Evolutionary conservation across 2,113 vertebrate genomes (phyloP).

Genomic region (Festucalex cinctus): DNA sequence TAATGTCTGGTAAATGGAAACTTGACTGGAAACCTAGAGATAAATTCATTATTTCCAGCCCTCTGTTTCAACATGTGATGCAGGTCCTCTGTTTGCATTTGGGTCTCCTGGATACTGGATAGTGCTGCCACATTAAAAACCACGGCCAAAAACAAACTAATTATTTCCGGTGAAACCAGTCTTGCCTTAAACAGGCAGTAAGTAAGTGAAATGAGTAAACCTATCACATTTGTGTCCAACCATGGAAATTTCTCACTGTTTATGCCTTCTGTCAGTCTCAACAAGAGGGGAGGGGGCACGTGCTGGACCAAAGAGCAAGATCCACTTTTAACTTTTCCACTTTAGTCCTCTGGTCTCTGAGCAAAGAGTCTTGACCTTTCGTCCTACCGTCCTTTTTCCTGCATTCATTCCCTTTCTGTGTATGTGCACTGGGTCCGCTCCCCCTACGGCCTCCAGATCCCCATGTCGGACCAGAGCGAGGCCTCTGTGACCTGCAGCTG

Average conservation of each 20-base stretch:
- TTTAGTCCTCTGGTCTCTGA: constrained; percentile 3
- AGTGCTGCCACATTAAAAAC: too few species aligned
- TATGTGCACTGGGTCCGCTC: constrained; percentile 31
- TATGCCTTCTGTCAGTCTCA: not conserved
- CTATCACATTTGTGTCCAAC: constrained; percentile 3
- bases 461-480: constrained; percentile 63
- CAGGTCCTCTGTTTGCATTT: too few species aligned
- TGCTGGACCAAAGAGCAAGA: constrained; percentile 11
- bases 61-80: too few species aligned
- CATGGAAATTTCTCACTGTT: constrained; percentile 1
- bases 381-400: constrained; percentile 32
- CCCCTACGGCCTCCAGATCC: constrained; percentile 53
- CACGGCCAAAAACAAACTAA: too few species aligned
- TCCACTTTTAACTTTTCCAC: constrained; percentile 14
- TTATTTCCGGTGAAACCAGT: not conserved
- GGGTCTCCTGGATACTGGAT: too few species aligned
- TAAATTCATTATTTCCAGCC: too few species aligned
- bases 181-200: not conserved
- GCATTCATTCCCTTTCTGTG: constrained; percentile 26
- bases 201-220: not conserved
- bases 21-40: too few species aligned
- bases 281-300: constrained; percentile 12
- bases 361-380: constrained; percentile 14
- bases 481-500: constrained; percentile 78
- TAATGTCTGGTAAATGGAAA: too few species aligned